Percentiles rank a stretch among this genome's conserved stretches.
Evolutionary conservation across 2,797 vertebrate species (phyloP).

Genomic region (Takifugu ocellatus): DNA sequence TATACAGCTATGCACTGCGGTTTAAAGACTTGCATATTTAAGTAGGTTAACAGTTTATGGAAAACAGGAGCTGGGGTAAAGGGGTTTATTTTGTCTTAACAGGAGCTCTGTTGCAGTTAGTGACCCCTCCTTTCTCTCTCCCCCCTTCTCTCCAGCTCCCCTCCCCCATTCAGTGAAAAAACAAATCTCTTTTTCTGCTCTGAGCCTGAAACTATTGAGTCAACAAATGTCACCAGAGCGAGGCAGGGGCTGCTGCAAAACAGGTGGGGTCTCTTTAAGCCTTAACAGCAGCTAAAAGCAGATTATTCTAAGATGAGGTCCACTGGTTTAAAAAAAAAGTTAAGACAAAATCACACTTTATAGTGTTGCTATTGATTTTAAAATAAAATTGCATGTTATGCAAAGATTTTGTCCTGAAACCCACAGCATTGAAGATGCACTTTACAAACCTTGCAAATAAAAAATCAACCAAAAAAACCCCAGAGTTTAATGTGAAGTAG

Average conservation of each 20-base stretch:
- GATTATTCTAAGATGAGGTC: conserved; percentile 75
- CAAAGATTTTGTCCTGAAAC: no score
- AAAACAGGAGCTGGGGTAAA: conserved; percentile 13
- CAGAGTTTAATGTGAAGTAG: background rate
- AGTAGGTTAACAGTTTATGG: background rate
- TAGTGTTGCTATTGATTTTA: background rate
- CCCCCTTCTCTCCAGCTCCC: conserved; percentile 41
- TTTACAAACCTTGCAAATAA: no score
- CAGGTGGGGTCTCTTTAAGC: conserved; percentile 70
- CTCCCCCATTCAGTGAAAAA: conserved; percentile 73
- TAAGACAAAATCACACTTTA: background rate
- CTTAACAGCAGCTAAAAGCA: conserved; percentile 63
- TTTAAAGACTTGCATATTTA: background rate
- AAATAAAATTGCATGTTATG: no score
- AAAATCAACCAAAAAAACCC: conserved; percentile 7
- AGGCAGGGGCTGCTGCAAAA: conserved; percentile 62
- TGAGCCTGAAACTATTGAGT: conserved; percentile 77
- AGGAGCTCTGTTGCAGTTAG: conserved; percentile 42
- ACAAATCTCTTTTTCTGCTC: conserved; percentile 80
- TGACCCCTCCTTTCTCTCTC: conserved; percentile 23
- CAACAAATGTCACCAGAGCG: conserved; percentile 78
- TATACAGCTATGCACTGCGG: background rate
- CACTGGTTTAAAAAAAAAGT: conserved; percentile 67
- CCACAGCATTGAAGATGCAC: no score
- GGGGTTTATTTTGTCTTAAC: conserved; percentile 40